Percentiles rank a stretch among this genome's conserved stretches.
phyloP scores from a whole-genome alignment of 53 echinoderm and acorn worm species.

The Hippasteria phrygiana region DNA sequence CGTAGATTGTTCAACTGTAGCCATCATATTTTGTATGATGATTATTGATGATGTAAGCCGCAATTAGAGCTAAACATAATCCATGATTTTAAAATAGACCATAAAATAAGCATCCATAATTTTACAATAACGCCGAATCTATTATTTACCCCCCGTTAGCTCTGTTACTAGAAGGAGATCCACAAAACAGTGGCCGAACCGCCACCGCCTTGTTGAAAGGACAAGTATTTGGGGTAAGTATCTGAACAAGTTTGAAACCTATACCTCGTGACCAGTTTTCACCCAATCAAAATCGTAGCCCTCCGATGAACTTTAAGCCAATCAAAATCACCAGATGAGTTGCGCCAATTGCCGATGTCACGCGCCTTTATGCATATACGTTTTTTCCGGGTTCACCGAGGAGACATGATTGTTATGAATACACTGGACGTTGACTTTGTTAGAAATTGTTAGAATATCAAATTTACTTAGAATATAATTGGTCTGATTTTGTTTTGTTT shows the following conservation, averaged over 20 bases:
- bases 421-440: no score
- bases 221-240: constrained; percentile 89
- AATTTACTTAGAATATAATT: background rate
- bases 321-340: background rate
- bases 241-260: background rate
- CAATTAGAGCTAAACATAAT: no score
- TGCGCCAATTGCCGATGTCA: no score
- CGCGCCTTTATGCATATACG: no score
- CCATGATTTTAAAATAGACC: no score
- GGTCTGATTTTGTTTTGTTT: background rate
- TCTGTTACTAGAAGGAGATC: constrained; percentile 88
- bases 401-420: no score
- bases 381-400: no score
- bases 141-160: constrained; percentile 60
- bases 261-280: background rate
- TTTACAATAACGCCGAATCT: no score
- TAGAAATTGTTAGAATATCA: background rate
- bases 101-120: no score
- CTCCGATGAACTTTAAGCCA: background rate
- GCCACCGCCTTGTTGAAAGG: constrained; percentile 79
- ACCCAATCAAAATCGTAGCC: background rate
- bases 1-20: no score
- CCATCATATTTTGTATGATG: no score
- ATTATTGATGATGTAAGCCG: no score
- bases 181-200: constrained; percentile 77